Evolutionary conservation across 1,140 invertebrate species (phyloP).

Genomic region (Lucilia cuprina): DNA sequence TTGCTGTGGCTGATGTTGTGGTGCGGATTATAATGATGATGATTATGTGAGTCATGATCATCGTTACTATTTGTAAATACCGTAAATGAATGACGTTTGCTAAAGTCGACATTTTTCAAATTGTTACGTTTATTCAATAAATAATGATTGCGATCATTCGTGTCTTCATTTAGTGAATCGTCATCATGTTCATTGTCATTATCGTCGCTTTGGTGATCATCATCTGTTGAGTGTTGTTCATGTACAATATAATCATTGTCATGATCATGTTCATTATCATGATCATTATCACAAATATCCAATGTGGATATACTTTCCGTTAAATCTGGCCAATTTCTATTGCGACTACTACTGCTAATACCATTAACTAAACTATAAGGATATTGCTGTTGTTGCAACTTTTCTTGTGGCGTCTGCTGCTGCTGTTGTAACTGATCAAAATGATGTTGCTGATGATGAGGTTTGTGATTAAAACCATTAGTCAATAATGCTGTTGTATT

Average conservation of each 20-base stretch:
- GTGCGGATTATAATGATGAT: background rate
- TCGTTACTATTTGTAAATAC: background rate
- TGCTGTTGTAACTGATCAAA: background rate
- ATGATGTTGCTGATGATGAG: slow-evolving; percentile 24
- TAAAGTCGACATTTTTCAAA: background rate
- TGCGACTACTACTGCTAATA: background rate
- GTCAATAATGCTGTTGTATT: background rate
- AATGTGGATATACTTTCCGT: slow-evolving; percentile 40
- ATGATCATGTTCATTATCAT: slow-evolving; percentile 39
- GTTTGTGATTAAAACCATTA: slow-evolving; percentile 13
- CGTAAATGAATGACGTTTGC: background rate
- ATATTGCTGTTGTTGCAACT: slow-evolving; percentile 27
- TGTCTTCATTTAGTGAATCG: background rate
- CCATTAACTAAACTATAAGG: slow-evolving; percentile 25
- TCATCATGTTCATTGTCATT: background rate
- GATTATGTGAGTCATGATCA: background rate
- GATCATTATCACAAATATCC: slow-evolving; percentile 56
- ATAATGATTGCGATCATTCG: background rate
- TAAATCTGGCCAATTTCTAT: slow-evolving; percentile 18
- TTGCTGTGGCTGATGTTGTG: background rate
- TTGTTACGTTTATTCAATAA: background rate
- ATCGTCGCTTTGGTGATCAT: slow-evolving; percentile 37
- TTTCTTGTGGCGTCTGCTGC: background rate
- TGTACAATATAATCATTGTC: slow-evolving; percentile 13
- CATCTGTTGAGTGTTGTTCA: slow-evolving; percentile 22